Evolutionary conservation across 2,113 vertebrate species (phyloP).

Genomic region (Orthonyx spaldingii): DNA sequence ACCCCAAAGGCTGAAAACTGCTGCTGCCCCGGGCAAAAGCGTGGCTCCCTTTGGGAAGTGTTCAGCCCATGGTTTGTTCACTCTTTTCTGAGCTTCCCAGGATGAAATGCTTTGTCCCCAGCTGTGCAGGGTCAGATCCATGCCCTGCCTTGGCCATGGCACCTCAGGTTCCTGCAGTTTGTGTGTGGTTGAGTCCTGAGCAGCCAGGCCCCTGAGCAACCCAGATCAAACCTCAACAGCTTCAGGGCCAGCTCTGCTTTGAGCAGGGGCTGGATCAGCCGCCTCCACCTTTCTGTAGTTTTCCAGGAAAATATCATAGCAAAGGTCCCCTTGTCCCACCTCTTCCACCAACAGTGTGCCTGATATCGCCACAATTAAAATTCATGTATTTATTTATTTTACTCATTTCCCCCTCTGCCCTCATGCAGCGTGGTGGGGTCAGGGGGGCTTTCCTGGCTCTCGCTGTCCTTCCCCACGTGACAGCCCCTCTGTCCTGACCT

Average conservation of each 20-base stretch:
- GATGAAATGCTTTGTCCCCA: background rate
- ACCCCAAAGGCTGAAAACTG: background rate
- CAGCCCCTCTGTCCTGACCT: background rate
- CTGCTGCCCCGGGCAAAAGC: background rate
- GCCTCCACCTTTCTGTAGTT: background rate
- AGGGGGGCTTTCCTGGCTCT: background rate
- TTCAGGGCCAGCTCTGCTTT: background rate
- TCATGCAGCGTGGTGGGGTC: fast-evolving
- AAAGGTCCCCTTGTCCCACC: background rate
- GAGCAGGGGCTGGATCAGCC: background rate
- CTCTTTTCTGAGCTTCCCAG: background rate
- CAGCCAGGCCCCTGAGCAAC: background rate
- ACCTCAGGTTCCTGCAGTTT: fast-evolving
- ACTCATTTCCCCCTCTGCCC: background rate
- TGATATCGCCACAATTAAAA: background rate
- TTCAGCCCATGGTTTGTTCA: background rate
- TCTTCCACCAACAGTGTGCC: background rate
- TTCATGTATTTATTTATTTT: background rate
- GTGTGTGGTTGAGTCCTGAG: background rate
- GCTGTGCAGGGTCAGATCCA: background rate
- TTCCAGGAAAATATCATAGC: background rate
- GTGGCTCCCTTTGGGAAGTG: background rate
- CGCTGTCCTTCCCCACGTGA: fast-evolving
- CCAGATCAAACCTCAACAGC: background rate
- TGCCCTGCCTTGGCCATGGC: background rate